A percentile compares a stretch with the other conserved stretches of the same genome.
Conservation (phyloP, 2,888 invertebrate species). For the Eueremaeus valkanovi region DNA sequence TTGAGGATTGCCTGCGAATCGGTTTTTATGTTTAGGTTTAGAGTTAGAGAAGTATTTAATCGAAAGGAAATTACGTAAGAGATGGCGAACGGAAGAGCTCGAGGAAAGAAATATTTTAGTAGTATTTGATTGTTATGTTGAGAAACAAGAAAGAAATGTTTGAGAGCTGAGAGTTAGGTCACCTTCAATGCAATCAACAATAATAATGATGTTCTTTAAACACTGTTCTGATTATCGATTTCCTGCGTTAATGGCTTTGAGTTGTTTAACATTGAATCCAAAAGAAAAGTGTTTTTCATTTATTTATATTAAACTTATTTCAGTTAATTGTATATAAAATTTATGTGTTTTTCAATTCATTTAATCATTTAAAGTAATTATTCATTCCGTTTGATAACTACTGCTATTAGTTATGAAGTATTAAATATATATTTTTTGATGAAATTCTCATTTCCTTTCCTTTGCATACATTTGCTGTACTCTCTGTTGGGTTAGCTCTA, state of each 20-base stretch:
- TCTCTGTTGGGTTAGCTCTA: not conserved
- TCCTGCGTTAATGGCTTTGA: constrained; percentile 22
- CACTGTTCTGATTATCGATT: constrained; percentile 21
- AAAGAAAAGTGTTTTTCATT: not conserved
- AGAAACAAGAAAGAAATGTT: too few species aligned
- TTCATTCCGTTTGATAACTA: constrained; percentile 18
- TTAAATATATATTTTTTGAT: not conserved
- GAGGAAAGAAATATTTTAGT: constrained; percentile 20
- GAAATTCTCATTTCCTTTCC: constrained; percentile 25
- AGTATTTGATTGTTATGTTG: not conserved
- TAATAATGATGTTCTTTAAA: constrained; percentile 19
- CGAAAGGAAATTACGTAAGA: constrained; percentile 33
- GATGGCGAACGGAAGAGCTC: constrained; percentile 24
- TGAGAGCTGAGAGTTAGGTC: not conserved
- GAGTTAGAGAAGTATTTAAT: not conserved
- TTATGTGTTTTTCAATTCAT: not conserved
- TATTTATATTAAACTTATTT: not conserved
- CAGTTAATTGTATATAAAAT: not conserved
- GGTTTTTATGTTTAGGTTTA: not conserved
- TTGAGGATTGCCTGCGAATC: not conserved
- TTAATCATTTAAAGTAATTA: constrained; percentile 30
- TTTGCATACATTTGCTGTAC: not conserved
- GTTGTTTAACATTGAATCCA: not conserved
- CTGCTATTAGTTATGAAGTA: not conserved
- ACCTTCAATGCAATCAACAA: constrained; percentile 10